A percentile compares a stretch with the other conserved stretches of the same genome.
Evolutionary conservation across 2,888 invertebrate species (phyloP).

Genomic region (Amphipyra berbera): DNA sequence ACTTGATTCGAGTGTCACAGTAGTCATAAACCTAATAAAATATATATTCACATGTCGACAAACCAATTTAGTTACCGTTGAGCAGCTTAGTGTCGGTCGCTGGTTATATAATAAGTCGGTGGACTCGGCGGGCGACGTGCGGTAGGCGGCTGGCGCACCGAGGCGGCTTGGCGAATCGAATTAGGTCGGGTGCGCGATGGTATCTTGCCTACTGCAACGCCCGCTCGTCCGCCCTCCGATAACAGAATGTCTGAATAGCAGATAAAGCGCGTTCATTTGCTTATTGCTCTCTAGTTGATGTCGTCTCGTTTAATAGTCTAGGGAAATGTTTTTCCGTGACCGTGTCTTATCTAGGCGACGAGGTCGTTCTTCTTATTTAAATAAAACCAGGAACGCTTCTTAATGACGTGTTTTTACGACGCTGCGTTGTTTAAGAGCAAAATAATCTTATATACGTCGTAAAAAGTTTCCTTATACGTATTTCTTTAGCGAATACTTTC

Average conservation of each 20-base stretch:
- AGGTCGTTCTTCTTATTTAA: constrained; percentile 66
- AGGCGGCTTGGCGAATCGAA: constrained; percentile 77
- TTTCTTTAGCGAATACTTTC: constrained; percentile 21
- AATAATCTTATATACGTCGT: constrained; percentile 31
- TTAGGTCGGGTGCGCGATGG: constrained; percentile 84
- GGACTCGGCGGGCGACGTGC: constrained; percentile 60
- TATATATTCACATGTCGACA: constrained; percentile 39
- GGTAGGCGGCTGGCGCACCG: constrained; percentile 60
- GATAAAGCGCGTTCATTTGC: constrained; percentile 81
- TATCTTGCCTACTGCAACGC: constrained; percentile 77
- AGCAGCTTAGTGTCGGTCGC: constrained; percentile 21
- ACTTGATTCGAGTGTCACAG: constrained; percentile 19
- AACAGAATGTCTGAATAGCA: constrained; percentile 76
- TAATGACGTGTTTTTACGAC: constrained; percentile 63
- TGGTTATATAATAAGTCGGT: constrained; percentile 48
- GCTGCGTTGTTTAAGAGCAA: constrained; percentile 37
- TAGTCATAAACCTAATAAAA: constrained; percentile 34
- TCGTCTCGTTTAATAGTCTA: constrained; percentile 73
- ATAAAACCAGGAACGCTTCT: constrained; percentile 65
- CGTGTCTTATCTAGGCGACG: constrained; percentile 76
- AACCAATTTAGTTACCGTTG: constrained; percentile 38
- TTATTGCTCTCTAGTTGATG: constrained; percentile 80
- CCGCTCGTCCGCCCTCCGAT: constrained; percentile 72
- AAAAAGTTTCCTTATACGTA: constrained; percentile 2
- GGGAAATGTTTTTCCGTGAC: constrained; percentile 76